Conservation (phyloP, 2,888 invertebrate genomes). For the Cantharis rustica region DNA sequence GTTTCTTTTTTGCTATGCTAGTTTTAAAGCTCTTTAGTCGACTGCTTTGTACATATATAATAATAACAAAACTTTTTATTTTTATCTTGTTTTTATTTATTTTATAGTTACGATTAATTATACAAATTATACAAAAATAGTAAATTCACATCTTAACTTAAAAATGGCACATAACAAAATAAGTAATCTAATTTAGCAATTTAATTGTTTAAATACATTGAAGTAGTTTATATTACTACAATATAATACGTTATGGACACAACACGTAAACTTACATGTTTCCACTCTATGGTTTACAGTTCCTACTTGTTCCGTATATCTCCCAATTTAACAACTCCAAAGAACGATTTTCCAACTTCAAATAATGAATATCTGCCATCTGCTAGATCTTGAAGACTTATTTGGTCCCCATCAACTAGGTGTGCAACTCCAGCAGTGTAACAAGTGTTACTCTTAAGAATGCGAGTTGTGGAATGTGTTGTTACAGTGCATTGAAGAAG, state of each 20-base stretch:
- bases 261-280: neutral
- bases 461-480: slow-evolving; percentile 59
- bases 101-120: neutral
- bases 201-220: neutral
- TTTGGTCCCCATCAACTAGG: slow-evolving; percentile 66
- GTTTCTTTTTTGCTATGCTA: no score
- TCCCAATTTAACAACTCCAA: slow-evolving; percentile 78
- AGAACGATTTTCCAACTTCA: slow-evolving; percentile 79
- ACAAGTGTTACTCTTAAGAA: slow-evolving; percentile 73
- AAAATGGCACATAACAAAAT: neutral
- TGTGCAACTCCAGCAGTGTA: slow-evolving; percentile 72
- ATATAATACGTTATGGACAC: neutral
- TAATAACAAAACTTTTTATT: neutral
- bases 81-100: neutral
- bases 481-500: slow-evolving; percentile 77
- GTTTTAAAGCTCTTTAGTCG: no score
- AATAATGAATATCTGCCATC: slow-evolving; percentile 71
- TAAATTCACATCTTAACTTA: neutral
- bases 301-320: slow-evolving; percentile 53
- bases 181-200: neutral
- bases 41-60: neutral
- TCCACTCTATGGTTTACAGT: neutral
- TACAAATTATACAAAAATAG: neutral
- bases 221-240: neutral
- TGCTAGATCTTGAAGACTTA: slow-evolving; percentile 73